Conservation (phyloP, 2,888 invertebrate genomes). For the Drosophila macrospina region DNA sequence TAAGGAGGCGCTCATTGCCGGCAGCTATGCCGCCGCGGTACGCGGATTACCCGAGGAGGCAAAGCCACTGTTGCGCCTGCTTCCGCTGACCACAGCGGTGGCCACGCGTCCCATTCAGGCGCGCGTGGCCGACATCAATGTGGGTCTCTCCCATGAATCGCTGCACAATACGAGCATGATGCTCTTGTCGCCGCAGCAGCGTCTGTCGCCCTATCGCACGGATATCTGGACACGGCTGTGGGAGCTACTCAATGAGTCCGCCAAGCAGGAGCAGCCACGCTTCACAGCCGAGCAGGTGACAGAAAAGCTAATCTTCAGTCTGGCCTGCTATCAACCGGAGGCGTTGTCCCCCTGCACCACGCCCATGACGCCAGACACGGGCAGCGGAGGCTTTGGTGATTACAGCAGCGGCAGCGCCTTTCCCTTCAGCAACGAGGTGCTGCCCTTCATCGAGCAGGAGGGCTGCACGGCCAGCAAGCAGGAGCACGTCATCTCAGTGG, state of each 20-base stretch:
- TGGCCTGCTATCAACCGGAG: constrained; percentile 94
- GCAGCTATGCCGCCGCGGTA: constrained; percentile 90
- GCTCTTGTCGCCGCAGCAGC: constrained; percentile 93
- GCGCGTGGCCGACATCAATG: constrained; percentile 86
- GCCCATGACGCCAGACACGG: constrained; percentile 90
- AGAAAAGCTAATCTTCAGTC: constrained; percentile 91
- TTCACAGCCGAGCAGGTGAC: constrained; percentile 90
- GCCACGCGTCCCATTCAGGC: constrained; percentile 84
- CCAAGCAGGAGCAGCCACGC: constrained; percentile 87
- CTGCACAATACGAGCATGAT: constrained; percentile 93
- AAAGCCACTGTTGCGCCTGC: constrained; percentile 88
- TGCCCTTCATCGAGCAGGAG: constrained; percentile 93
- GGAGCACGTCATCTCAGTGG: constrained; percentile 94
- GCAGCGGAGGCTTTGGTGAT: constrained; percentile 85
- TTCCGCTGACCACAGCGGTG: constrained; percentile 89
- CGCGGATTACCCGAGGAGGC: constrained; percentile 91
- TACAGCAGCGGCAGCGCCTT: constrained; percentile 85
- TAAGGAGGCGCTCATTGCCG: constrained; percentile 93
- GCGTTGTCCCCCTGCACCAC: constrained; percentile 94
- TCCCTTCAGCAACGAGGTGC: constrained; percentile 86
- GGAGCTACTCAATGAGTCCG: constrained; percentile 89
- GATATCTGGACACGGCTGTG: constrained; percentile 94
- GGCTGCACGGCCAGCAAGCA: constrained; percentile 95
- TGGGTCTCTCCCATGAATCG: constrained; percentile 90
- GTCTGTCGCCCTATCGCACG: constrained; percentile 92